Percentiles rank a stretch among this genome's conserved stretches.
Evolutionary conservation across 2,113 vertebrate genomes (phyloP).

Genomic region (Cygnus buccinator): DNA sequence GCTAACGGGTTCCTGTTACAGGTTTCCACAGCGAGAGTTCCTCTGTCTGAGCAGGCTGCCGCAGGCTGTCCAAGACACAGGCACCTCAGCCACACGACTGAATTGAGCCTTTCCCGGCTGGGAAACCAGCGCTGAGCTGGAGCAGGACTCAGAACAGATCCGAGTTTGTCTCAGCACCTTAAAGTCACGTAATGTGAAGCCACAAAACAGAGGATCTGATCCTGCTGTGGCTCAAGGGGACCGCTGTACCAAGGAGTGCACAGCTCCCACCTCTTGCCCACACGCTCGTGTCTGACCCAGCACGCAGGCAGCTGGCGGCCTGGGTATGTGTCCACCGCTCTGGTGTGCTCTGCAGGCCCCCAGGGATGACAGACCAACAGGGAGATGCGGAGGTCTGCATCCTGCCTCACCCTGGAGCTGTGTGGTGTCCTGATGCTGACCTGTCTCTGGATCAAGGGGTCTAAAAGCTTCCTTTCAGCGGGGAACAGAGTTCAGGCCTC

Average conservation of each 20-base stretch:
- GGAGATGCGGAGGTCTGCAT: too few relatives aligned
- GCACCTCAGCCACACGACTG: not conserved
- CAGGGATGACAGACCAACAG: not conserved
- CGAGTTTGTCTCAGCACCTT: too few relatives aligned
- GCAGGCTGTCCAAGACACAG: not conserved
- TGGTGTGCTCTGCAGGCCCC: not conserved
- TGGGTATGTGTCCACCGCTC: rapidly evolving
- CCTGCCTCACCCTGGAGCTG: too few relatives aligned
- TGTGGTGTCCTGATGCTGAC: not conserved
- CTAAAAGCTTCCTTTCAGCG: not conserved
- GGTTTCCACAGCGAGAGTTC: not conserved
- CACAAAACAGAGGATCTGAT: not conserved
- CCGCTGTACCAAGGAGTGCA: not conserved
- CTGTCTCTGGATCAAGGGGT: not conserved
- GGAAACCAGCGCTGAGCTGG: too few relatives aligned
- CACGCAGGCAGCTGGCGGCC: not conserved
- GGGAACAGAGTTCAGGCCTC: not conserved
- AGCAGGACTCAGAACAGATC: too few relatives aligned
- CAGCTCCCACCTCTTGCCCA: not conserved
- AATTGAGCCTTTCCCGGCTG: not conserved
- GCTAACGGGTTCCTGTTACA: not conserved
- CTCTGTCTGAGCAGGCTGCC: not conserved
- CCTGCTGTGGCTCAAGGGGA: not conserved
- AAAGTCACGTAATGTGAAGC: rapidly evolving
- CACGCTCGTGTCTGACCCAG: rapidly evolving